Conservation (phyloP, 2,888 invertebrate species). For the Cryptocheilus praepositus region DNA sequence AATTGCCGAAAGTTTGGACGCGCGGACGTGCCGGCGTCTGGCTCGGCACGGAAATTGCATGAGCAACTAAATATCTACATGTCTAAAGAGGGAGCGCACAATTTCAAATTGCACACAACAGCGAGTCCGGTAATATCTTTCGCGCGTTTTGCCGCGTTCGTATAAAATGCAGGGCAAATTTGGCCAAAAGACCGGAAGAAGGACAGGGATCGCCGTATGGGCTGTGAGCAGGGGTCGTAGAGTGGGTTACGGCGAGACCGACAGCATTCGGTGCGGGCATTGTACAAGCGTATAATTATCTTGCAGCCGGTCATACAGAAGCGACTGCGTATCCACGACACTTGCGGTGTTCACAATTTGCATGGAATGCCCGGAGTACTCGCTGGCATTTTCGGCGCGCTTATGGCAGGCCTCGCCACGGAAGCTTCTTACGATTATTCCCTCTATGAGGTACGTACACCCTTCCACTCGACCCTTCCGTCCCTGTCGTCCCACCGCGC, state of each 20-base stretch:
- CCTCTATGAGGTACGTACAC: conserved; percentile 73
- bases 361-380: conserved; percentile 96
- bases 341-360: conserved; percentile 96
- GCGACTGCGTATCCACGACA: conserved; percentile 83
- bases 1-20: no score
- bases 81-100: no score
- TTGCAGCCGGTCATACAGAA: conserved; percentile 80
- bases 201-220: no score
- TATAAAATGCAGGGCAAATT: no score
- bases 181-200: no score
- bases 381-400: conserved; percentile 86
- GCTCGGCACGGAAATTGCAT: no score
- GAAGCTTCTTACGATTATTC: conserved; percentile 80
- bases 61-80: neutral
- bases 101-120: no score
- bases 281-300: neutral
- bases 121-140: no score
- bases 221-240: no score
- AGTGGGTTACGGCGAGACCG: no score
- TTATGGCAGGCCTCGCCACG: conserved; percentile 85
- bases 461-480: neutral
- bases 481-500: neutral
- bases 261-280: neutral
- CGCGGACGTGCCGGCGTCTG: no score
- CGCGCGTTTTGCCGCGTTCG: no score